Evolutionary conservation across 2,888 invertebrate species (phyloP), one percentile per base, ranked within the genome.

Genomic region (Macroteleia sp.): DNA sequence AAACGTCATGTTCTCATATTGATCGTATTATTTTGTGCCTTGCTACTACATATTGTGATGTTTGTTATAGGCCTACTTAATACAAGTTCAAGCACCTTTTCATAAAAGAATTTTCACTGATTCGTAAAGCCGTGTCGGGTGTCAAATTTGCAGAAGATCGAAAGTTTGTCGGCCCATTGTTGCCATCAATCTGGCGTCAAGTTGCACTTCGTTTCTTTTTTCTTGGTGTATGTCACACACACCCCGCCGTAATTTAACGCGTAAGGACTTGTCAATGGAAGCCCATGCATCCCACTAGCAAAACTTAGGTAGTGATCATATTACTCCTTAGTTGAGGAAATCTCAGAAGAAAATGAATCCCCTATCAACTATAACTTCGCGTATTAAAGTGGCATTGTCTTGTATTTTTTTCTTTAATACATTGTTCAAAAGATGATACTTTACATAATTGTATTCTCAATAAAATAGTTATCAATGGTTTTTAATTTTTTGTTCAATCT

Each of bases 181-280:
- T 83, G 83, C 79, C 81, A 82, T 81, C 87, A 88, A 89, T 88
- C 87, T 85, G 87, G 89, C 88, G 86, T 89, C 89, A 87, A 86
- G 84, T 89, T 89, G 87, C 89, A 86, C 77, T 67, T 80, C 82
- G 77, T 81, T 81, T 81, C 70, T 74, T 81, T 81, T 78, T 71
- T 61, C 71, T 80, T 71, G 67, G 50, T 78, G 75, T 79, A 77
- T 77, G 79, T 79, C 74, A 69, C 61, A 70, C 82, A 79, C 82
- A 81, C 84, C 86, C 84, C 82, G 82, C 76, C 87, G 89, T 89
- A 89, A 89, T 89, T 87, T 86, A 89, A 89, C 87, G 87, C 89
- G 89, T 84, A 81, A 81, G 86, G 85, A 87, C 86, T 84, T 83
- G 85, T 86, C 87, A 85, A 86, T 87, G 81, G 86, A 86, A 86